These are phyloP conservation scores for Nettapus auritus DNA, from an alignment of 2,113 vertebrate species.

Conservation along the genomic window DNA sequence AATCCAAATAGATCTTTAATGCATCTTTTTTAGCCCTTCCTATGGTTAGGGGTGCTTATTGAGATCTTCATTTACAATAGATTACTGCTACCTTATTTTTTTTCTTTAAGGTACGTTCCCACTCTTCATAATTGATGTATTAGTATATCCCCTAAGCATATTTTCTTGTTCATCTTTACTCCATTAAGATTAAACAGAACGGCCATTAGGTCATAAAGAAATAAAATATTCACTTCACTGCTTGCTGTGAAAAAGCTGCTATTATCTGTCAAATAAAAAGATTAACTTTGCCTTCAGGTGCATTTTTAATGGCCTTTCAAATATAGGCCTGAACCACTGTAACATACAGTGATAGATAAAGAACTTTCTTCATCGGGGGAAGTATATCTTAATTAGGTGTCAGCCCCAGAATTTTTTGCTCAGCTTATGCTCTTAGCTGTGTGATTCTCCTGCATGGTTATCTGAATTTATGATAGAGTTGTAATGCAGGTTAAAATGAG, in stretches of 20 bases:
- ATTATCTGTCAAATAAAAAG: conserved; percentile 67
- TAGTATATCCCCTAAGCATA: conserved; percentile 50
- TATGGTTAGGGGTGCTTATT: conserved; percentile 43
- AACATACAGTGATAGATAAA: conserved; percentile 2
- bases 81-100: conserved; percentile 23
- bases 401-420: not conserved
- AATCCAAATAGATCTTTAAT: conserved; percentile 38
- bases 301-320: conserved; percentile 65
- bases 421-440: not conserved
- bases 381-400: conserved; percentile 47
- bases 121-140: conserved; percentile 56
- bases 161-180: conserved; percentile 50
- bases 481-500: conserved; percentile 6
- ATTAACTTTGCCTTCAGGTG: conserved; percentile 70
- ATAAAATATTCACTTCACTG: conserved; percentile 57
- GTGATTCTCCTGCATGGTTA: not conserved
- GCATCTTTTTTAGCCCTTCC: conserved; percentile 34
- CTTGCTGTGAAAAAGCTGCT: conserved; percentile 43
- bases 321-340: conserved; percentile 11
- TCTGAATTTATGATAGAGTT: conserved; percentile 7
- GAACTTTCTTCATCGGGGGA: conserved; percentile 17
- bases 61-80: conserved; percentile 51
- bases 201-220: conserved; percentile 70
- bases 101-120: conserved; percentile 45
- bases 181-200: conserved; percentile 61